phyloP scores from a whole-genome alignment of 2,113 vertebrate genomes.

The Xiphias gladius region DNA sequence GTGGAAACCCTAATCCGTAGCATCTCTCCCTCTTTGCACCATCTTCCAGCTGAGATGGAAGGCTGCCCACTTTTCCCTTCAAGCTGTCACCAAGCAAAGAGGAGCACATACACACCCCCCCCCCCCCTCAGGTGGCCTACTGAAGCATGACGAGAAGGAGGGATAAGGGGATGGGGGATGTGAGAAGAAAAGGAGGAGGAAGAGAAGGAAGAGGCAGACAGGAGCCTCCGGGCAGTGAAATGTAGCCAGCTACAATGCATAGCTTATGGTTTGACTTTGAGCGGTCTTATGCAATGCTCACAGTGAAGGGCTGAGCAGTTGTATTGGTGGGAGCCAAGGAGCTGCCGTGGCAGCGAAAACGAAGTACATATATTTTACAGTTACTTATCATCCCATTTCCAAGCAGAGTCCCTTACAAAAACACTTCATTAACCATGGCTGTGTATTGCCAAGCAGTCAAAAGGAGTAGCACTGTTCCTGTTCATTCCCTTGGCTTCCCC shows the following conservation, averaged over 20 bases:
- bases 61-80: conserved; percentile 60
- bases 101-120: conserved; percentile 15
- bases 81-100: conserved; percentile 71
- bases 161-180: conserved; percentile 40
- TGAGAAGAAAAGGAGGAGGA: conserved; percentile 41
- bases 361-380: conserved; percentile 45
- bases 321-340: conserved; percentile 32
- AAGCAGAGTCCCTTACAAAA: conserved; percentile 34
- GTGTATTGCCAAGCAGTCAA: conserved; percentile 35
- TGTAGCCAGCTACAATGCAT: conserved; percentile 46
- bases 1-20: conserved; percentile 54
- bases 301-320: conserved; percentile 6
- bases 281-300: conserved; percentile 57
- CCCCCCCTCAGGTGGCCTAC: conserved; percentile 59
- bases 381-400: conserved; percentile 63
- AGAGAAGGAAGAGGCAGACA: conserved; percentile 39
- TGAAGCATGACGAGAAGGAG: conserved; percentile 60
- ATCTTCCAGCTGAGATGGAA: conserved; percentile 59
- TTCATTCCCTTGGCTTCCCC: conserved; percentile 21
- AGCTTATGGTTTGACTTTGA: conserved; percentile 61
- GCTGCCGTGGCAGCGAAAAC: conserved; percentile 49
- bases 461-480: conserved; percentile 23
- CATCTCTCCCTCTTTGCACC: conserved; percentile 25
- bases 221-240: conserved; percentile 59
- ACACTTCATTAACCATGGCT: conserved; percentile 60